Evolutionary conservation across 2,113 vertebrate species (phyloP).

Genomic region (Rhombomys opimus): DNA sequence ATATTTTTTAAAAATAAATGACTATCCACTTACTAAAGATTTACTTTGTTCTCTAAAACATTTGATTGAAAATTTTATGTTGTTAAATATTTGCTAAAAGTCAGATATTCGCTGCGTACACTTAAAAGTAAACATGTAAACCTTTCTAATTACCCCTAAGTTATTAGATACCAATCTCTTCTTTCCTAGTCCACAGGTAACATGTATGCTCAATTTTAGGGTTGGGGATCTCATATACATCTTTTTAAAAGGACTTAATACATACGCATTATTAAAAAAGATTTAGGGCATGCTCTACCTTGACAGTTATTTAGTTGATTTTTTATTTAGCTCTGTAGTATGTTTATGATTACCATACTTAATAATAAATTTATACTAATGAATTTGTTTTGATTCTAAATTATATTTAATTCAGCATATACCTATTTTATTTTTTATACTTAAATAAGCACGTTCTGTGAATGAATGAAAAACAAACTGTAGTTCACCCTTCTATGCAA

Average conservation of each 20-base stretch:
- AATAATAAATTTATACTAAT: background rate
- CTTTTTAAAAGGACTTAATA: background rate
- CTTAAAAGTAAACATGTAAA: background rate
- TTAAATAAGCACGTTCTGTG: background rate
- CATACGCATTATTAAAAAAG: background rate
- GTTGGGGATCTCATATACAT: background rate
- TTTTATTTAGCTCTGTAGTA: background rate
- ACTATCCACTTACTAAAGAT: background rate
- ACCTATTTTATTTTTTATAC: background rate
- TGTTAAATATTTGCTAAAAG: background rate
- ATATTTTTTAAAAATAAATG: background rate
- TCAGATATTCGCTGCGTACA: background rate
- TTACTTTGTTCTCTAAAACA: background rate
- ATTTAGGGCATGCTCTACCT: background rate
- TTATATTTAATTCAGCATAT: background rate
- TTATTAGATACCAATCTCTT: background rate
- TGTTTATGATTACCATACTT: background rate
- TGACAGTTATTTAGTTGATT: background rate
- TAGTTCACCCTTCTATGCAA: no score
- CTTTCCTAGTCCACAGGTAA: background rate
- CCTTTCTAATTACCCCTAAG: background rate
- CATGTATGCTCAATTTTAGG: background rate
- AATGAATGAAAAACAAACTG: background rate
- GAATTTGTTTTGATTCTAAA: background rate
- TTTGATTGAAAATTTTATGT: background rate